Conservation (phyloP, 92 coral and sea anemone genomes). For the Palythoa heliodiscus region DNA sequence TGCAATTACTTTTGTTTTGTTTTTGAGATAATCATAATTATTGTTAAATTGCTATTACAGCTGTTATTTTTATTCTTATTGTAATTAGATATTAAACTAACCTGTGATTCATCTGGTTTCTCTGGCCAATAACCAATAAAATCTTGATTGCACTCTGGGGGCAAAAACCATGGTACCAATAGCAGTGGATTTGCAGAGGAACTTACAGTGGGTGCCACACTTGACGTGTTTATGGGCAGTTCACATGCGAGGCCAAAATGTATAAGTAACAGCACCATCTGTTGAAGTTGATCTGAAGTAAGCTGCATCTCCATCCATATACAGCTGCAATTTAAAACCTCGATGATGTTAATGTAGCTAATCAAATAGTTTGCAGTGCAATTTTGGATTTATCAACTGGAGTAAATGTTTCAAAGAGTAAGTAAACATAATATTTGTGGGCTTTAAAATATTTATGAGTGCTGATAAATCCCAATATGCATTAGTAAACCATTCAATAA, state of each 20-base stretch:
- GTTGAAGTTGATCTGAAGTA: slow-evolving; percentile 57
- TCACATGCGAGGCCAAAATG: slow-evolving; percentile 93
- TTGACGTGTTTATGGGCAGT: slow-evolving; percentile 41
- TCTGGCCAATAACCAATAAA: slow-evolving; percentile 26
- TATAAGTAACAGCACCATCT: slow-evolving; percentile 69
- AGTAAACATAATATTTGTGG: no score
- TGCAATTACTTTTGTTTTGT: no score
- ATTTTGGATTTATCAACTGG: no score
- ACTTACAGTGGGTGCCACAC: slow-evolving; percentile 23
- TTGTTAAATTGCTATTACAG: no score
- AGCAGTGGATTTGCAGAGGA: slow-evolving; percentile 36
- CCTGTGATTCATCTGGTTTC: slow-evolving; percentile 41
- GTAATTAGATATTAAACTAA: background rate
- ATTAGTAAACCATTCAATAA: no score
- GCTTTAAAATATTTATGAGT: no score
- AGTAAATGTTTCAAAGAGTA: no score
- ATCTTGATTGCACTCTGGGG: slow-evolving; percentile 5
- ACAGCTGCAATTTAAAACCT: slow-evolving; percentile 60
- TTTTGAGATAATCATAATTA: no score
- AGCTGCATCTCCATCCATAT: slow-evolving; percentile 82
- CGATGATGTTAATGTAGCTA: background rate
- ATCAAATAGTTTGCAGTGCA: no score
- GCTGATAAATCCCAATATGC: no score
- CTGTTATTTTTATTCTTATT: no score
- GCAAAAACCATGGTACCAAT: slow-evolving; percentile 90